Base-by-base conservation (phyloP, 1,140 invertebrate species). In the Drosophila nannoptera region DNA sequence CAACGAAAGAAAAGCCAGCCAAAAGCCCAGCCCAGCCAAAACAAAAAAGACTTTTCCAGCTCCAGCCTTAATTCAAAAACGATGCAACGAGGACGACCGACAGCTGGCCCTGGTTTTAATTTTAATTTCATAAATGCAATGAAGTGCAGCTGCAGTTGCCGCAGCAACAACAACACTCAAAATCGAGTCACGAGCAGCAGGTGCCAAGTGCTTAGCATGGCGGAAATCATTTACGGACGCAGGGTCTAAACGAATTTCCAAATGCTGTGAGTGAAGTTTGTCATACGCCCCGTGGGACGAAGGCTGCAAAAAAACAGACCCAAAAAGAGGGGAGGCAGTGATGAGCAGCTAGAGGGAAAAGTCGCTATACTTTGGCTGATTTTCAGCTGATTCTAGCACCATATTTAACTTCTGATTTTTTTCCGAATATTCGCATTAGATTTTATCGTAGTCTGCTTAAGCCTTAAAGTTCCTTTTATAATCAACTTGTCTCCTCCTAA, bases 81-180 rank as follows among this genome's bases (percentile, higher is more conserved):
- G 49, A 48, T 52, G 55, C 43, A 16, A 50, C 40, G 36, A 42
- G 45, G 67, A 22, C 64, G 45, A 16, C 49, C 40, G 36, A 42
- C 52, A 71, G 33, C 64, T 53, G 52, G 40, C n/a, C n/a, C n/a
- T n/a, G n/a, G 16, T 73, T 69, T 72, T 75, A 83, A 76, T 75
- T 83, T 78, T 73, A 83, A 78, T 83, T 78, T 80, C 75, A 81
- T 86, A 86, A 87, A 86, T 61, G 82, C 77, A 75, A 63, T 70
- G 71, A 59, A 69, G 65, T 87, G 81, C 81, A 71, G 42, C 65
- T 55, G 54, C 12, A 35, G 14, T 7, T 16, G 7, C 29, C 54
- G 50, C 43, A 9, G 29, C 56, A 35, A 67, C 22, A 59, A 33
- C 33, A 53, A 56, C 45, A 29, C 38, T 54, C 38, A 33, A 70